A percentile compares a stretch with the other conserved stretches of the same genome.
phyloP scores from a whole-genome alignment of 2,113 vertebrate species.

The Anser brachyrhynchus region DNA sequence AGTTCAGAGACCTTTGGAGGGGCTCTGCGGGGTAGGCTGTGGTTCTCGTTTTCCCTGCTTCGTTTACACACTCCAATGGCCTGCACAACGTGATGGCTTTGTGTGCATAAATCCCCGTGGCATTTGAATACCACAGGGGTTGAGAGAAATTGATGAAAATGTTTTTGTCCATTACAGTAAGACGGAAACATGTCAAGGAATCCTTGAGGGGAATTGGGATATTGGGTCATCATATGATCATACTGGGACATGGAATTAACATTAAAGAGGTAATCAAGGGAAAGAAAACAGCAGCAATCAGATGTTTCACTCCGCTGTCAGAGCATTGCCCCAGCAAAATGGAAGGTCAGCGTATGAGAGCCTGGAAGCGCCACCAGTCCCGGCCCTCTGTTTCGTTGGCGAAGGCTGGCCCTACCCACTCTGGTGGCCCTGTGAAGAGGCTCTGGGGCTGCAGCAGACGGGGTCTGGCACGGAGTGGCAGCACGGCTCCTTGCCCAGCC shows the following conservation, averaged over 20 bases:
- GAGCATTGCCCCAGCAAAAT: neutral
- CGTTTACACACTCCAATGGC: neutral
- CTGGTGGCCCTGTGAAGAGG: no score
- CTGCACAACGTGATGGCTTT: neutral
- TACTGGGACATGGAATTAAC: neutral
- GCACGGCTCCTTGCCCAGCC: no score
- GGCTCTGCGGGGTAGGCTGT: no score
- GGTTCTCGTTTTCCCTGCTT: neutral
- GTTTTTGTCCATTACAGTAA: neutral
- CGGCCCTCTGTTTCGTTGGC: rapidly evolving
- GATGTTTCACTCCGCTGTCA: neutral
- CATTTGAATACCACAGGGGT: no score
- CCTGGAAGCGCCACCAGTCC: neutral
- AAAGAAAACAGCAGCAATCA: neutral
- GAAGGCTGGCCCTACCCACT: neutral
- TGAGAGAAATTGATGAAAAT: neutral
- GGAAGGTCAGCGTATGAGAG: no score
- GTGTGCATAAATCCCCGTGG: neutral
- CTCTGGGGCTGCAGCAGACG: no score
- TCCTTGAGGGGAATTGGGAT: neutral
- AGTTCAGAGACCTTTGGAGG: neutral
- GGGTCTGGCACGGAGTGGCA: no score
- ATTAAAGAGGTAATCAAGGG: no score
- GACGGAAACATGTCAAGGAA: neutral
- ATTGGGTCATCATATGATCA: neutral